phyloP scores from a whole-genome alignment of 2,888 invertebrate genomes.

The Plemyria rubiginata region DNA sequence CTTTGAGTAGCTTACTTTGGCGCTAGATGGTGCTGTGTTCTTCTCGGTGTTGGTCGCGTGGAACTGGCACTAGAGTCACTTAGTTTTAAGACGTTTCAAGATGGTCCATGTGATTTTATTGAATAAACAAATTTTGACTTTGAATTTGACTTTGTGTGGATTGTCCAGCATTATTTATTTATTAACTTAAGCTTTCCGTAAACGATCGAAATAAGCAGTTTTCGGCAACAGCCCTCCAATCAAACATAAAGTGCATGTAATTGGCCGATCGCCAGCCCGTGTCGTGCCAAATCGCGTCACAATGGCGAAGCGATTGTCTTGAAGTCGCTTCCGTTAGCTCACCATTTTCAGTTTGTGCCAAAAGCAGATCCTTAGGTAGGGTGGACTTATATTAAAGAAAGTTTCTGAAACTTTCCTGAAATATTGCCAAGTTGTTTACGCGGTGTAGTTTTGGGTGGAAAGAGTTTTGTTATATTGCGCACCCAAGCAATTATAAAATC shows the following conservation, averaged over 20 bases:
- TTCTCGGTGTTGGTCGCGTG: too few species aligned
- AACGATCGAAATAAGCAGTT: too few species aligned
- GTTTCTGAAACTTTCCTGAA: not conserved
- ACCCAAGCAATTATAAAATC: not conserved
- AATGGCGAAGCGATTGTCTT: conserved; percentile 23
- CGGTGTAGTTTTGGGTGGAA: not conserved
- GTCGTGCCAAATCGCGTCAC: conserved; percentile 32
- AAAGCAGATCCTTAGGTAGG: not conserved
- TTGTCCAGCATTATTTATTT: too few species aligned
- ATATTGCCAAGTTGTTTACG: not conserved
- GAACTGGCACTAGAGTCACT: too few species aligned
- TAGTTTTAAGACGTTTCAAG: too few species aligned
- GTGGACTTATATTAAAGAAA: not conserved
- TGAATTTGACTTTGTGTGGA: too few species aligned
- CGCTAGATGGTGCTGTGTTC: too few species aligned
- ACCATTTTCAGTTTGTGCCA: conserved; percentile 12
- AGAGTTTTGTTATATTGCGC: not conserved
- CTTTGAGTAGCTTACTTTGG: too few species aligned
- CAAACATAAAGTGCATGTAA: not conserved
- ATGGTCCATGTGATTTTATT: too few species aligned
- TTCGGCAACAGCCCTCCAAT: too few species aligned
- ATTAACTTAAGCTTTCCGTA: too few species aligned
- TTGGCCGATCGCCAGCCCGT: conserved; percentile 28
- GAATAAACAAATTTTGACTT: too few species aligned
- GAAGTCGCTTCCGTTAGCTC: conserved; percentile 4